Evolutionary conservation across 1,140 invertebrate species (phyloP).

Genomic region (Parapsyche elsis): DNA sequence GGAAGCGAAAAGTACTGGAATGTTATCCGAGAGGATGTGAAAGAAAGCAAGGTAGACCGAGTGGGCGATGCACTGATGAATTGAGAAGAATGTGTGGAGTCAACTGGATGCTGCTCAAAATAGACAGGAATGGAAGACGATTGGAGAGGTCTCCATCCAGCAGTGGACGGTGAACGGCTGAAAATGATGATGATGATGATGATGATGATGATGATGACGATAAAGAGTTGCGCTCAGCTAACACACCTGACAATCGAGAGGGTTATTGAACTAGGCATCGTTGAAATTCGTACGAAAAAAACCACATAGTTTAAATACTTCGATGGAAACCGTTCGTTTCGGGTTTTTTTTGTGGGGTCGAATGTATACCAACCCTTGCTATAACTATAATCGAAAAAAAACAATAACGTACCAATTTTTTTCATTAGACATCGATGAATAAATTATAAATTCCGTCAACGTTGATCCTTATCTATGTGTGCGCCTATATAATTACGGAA

Average conservation of each 20-base stretch:
- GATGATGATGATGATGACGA: neutral
- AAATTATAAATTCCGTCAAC: constrained; percentile 1
- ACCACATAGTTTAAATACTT: neutral
- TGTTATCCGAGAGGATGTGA: too few relatives aligned
- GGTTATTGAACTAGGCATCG: neutral
- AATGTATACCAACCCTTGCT: neutral
- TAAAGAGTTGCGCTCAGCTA: neutral
- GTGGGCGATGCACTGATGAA: too few relatives aligned
- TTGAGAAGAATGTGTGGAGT: too few relatives aligned
- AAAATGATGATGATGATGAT: too few relatives aligned
- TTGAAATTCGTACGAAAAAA: neutral
- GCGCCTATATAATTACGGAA: neutral
- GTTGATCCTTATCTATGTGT: constrained; percentile 14
- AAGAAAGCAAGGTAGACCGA: too few relatives aligned
- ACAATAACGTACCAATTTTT: neutral
- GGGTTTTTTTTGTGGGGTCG: neutral
- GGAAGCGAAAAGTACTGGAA: too few relatives aligned
- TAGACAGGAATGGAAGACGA: too few relatives aligned
- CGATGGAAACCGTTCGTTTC: neutral
- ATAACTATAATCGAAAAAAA: too few relatives aligned
- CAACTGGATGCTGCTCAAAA: too few relatives aligned
- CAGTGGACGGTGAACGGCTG: too few relatives aligned
- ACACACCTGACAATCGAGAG: neutral
- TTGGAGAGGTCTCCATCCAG: too few relatives aligned
- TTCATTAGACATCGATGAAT: constrained; percentile 1